Evolutionary conservation across 2,113 vertebrate genomes (phyloP), one percentile per base, ranked within the genome.

Genomic region (Eulacestoma nigropectus): DNA sequence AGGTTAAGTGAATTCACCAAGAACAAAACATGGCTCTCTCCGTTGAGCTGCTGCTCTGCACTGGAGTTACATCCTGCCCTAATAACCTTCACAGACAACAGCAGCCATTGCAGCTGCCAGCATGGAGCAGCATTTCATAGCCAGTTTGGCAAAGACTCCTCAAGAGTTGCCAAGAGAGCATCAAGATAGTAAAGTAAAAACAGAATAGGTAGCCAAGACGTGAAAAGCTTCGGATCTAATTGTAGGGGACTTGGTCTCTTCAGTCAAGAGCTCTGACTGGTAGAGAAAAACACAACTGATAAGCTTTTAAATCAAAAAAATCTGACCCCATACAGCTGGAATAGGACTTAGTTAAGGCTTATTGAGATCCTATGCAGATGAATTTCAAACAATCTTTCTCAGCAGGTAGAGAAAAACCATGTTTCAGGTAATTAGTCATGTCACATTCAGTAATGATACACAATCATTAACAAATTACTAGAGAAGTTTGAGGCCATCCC

Each of bases 21-120:
- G 47, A 25, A 19, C 9, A 70, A 74, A 74, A 18, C 3, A 13
- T 3, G 20, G 3, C 12, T 65, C 1, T 1, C 23, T 32, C 2
- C 39, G 14, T 22, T 10, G 3, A 79, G 57, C 11, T 70, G 26
- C 46, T 57, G 15, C 15, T 59, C 62, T n/a, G 35, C 3, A 7
- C 20, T 68, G 52, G 9, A 47, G 26, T 27, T 81, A 11, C 32
- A 50, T 11, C 22, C 9, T 1, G 1, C 2, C 1, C 12, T 59
- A 46, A 39, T 6, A 37, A 29, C 4, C 6, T 39, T 39, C 12
- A 7, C 26, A 57, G 32, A 17, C 27, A 80, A 4, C 44, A 86
- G 49, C 10, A 46, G 9, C 17, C 30, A 16, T 9, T 19, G 39
- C 11, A 6, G 23, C 47, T 4, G 1, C 37, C 67, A 76, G 37